Conservation (phyloP, 2,797 vertebrate species). For the Smutsia gigantea region DNA sequence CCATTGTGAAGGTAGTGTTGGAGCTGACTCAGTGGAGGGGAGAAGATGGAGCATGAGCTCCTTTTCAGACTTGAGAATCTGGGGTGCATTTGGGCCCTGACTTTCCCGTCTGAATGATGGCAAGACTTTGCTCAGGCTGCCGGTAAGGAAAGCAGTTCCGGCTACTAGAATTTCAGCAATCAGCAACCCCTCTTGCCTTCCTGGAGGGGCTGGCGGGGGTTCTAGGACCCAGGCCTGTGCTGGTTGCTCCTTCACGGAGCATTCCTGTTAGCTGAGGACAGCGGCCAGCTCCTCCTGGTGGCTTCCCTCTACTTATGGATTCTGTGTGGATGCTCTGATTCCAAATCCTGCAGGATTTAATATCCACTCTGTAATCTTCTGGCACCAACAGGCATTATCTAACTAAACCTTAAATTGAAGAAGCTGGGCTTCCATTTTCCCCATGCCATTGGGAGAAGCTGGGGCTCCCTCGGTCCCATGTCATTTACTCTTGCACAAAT, state of each 20-base stretch:
- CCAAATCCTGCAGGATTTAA: constrained; percentile 88
- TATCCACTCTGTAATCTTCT: constrained; percentile 90
- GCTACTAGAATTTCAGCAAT: background rate
- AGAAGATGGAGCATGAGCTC: background rate
- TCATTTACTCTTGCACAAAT: constrained; percentile 84
- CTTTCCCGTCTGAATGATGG: background rate
- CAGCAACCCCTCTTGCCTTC: rapidly evolving
- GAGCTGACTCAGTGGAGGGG: background rate
- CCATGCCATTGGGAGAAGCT: constrained; percentile 60
- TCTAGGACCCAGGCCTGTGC: constrained; percentile 22
- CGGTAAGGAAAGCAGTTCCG: background rate
- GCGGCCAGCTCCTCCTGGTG: constrained; percentile 54
- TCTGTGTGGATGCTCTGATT: constrained; percentile 73
- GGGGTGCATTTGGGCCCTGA: background rate
- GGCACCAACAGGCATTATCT: constrained; percentile 89
- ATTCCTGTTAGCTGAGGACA: constrained; percentile 50
- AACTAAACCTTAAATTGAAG: constrained; percentile 89
- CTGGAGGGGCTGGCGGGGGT: background rate
- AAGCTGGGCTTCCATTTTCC: constrained; percentile 83
- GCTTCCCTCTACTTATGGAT: constrained; percentile 82
- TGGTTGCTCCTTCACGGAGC: background rate
- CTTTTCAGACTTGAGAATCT: background rate
- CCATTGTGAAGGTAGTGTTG: background rate
- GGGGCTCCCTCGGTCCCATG: background rate
- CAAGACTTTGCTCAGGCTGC: background rate